Base-by-base conservation (phyloP, 2,113 vertebrate species). In the Coregonus clupeaformis region DNA sequence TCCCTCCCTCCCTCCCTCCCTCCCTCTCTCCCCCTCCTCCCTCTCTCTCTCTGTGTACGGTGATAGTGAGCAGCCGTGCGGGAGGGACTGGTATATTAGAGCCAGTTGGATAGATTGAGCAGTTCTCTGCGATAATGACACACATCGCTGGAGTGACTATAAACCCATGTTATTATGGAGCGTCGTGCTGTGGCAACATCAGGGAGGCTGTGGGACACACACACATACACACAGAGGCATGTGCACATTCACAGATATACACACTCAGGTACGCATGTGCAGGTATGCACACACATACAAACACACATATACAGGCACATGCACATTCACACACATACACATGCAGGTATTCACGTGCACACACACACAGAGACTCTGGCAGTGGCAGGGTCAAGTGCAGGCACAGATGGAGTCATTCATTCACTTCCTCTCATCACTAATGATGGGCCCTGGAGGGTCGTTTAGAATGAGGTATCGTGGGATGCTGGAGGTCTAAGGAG, bases 361-460 rank as follows among this genome's bases (percentile, higher is more conserved):
- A 30, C 14, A 66, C 64, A n/a, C 16, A 36, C 18, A 67, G 6
- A 67, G 1, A 12, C 65, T 4, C 55, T 59, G 3, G 36, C 57
- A 65, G 4, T 45, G 18, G 60, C 6, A 6, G 68, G 75, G 73
- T 71, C 71, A 69, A 83, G 73, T 63, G 47, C 24, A 25, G 22
- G 71, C 77, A 72, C 82, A 80, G 80, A 80, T 86, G 80, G 78
- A 71, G 20, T 80, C 69, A 84, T 82, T 81, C 80, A 59, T 84
- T 80, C 80, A 78, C 78, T 78, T 84, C 77, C 77, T 78, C 72
- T 74, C 74, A 52, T 69, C 7, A 78, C 82, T 84, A 82, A 86
- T 80, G 75, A 76, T 74, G 81, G 81, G 69, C 78, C 82, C 82
- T 82, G 74, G 82, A 79, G 85, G 85, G 75, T 78, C 76, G 78